phyloP scores from a whole-genome alignment of 2,797 vertebrate genomes.

The Ctenopoma kingsleyae region DNA sequence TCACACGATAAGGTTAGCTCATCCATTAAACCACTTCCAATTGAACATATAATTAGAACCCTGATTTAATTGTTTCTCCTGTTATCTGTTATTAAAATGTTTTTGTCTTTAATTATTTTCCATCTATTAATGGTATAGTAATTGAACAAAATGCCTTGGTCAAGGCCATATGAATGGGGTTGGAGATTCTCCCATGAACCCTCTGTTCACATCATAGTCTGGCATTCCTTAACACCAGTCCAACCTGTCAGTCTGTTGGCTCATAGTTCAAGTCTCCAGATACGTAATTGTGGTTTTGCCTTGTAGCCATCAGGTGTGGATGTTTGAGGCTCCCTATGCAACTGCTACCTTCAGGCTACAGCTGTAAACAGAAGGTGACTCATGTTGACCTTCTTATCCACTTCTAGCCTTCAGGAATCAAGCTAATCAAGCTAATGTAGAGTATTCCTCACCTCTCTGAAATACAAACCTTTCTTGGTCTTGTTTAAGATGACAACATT shows the following conservation, averaged over 20 bases:
- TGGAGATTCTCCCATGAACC: neutral
- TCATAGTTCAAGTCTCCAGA: constrained; percentile 11
- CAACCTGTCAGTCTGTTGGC: neutral
- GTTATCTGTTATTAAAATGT: neutral
- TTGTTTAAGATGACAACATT: constrained; percentile 17
- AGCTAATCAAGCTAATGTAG: constrained; percentile 7
- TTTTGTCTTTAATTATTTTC: neutral
- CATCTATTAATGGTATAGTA: neutral
- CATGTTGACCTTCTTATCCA: neutral
- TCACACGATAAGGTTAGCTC: constrained; percentile 4
- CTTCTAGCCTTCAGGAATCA: neutral
- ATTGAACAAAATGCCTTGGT: neutral
- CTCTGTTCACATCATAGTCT: neutral
- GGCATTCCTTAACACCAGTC: neutral
- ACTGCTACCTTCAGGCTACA: constrained; percentile 2
- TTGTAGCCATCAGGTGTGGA: constrained; percentile 11
- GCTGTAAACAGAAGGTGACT: constrained; percentile 16
- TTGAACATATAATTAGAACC: constrained; percentile 20
- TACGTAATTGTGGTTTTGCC: constrained; percentile 12
- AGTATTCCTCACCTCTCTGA: neutral
- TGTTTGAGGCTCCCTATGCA: constrained; percentile 15
- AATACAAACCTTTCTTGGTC: constrained; percentile 1
- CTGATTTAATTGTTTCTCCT: constrained; percentile 1
- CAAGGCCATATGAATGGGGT: neutral
- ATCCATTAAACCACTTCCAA: constrained; percentile 11